These are phyloP conservation scores for Eriocheir sinensis DNA, from an alignment of 1,140 invertebrate genomes.

Conservation along the genomic window DNA sequence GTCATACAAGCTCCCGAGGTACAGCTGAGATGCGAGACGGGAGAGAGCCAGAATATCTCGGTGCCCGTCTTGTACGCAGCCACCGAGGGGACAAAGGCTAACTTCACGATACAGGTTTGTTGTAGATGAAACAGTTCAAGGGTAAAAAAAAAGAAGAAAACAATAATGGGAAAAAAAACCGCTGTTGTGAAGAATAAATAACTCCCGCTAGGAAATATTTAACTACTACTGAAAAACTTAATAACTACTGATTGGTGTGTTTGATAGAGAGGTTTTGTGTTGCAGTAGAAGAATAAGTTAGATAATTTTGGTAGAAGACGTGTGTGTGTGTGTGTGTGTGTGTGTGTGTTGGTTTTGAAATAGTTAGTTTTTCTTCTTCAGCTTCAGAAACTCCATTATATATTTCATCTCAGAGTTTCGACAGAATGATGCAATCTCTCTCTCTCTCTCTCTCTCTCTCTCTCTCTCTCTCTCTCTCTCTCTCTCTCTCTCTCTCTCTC, in stretches of 20 bases:
- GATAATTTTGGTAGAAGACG: too few relatives aligned
- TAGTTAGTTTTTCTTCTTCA: too few relatives aligned
- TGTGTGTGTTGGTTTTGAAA: background rate
- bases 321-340: background rate
- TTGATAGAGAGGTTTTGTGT: too few relatives aligned
- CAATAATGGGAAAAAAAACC: too few relatives aligned
- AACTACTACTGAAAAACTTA: too few relatives aligned
- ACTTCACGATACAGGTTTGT: constrained; percentile 37
- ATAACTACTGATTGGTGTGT: too few relatives aligned
- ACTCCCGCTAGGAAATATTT: too few relatives aligned
- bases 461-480: background rate
- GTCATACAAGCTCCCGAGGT: constrained; percentile 34
- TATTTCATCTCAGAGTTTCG: too few relatives aligned
- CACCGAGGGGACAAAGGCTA: background rate
- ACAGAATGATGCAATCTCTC: background rate
- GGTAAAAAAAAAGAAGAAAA: too few relatives aligned
- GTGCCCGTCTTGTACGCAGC: constrained; percentile 27
- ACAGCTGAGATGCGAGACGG: background rate
- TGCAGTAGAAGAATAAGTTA: background rate
- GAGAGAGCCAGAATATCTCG: background rate
- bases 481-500: background rate
- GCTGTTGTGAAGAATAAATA: too few relatives aligned
- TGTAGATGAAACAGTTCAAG: too few relatives aligned
- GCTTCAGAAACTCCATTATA: too few relatives aligned
- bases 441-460: background rate